Percentiles rank a stretch among this genome's conserved stretches.
Evolutionary conservation across 1,140 invertebrate species (phyloP).

Genomic region (Drosophila kurseongensis): DNA sequence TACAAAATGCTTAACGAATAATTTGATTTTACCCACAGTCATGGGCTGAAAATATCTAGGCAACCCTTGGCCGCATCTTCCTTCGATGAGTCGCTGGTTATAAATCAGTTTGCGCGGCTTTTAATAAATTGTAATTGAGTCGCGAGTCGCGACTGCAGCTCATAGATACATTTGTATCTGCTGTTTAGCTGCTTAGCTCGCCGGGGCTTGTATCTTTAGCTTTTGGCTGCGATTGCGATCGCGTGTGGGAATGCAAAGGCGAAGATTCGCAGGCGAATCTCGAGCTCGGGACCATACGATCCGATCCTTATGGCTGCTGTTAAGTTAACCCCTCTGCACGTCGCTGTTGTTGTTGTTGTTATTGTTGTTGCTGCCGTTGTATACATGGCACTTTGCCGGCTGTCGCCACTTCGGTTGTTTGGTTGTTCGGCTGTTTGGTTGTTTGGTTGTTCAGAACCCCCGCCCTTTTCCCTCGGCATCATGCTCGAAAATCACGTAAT

Average conservation of each 20-base stretch:
- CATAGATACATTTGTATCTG: slow-evolving; percentile 80
- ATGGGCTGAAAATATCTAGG: slow-evolving; percentile 8
- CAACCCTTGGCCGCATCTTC: slow-evolving; percentile 32
- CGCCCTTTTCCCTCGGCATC: slow-evolving; percentile 13
- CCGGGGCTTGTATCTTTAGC: slow-evolving; percentile 28
- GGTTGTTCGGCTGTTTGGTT: slow-evolving; percentile 11
- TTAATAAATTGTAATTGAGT: slow-evolving; percentile 83
- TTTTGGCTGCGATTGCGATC: slow-evolving; percentile 63
- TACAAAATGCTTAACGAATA: no score
- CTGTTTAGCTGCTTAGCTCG: slow-evolving; percentile 37
- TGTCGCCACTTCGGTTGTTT: slow-evolving; percentile 74
- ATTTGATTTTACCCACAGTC: slow-evolving; percentile 18
- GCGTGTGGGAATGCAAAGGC: slow-evolving; percentile 78
- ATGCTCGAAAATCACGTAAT: slow-evolving; percentile 81
- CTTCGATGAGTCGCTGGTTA: slow-evolving; percentile 54
- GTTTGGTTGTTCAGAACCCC: slow-evolving; percentile 4
- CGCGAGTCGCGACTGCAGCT: slow-evolving; percentile 73
- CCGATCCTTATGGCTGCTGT: slow-evolving; percentile 69
- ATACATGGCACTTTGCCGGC: slow-evolving; percentile 79
- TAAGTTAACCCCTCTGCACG: slow-evolving; percentile 64
- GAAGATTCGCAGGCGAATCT: slow-evolving; percentile 29
- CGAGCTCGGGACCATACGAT: background rate
- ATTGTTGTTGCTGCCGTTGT: slow-evolving; percentile 56
- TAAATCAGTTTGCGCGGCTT: slow-evolving; percentile 80
- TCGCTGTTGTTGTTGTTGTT: slow-evolving; percentile 21